Evolutionary conservation across 2,888 invertebrate genomes (phyloP).

Genomic region (Andricus curvator): DNA sequence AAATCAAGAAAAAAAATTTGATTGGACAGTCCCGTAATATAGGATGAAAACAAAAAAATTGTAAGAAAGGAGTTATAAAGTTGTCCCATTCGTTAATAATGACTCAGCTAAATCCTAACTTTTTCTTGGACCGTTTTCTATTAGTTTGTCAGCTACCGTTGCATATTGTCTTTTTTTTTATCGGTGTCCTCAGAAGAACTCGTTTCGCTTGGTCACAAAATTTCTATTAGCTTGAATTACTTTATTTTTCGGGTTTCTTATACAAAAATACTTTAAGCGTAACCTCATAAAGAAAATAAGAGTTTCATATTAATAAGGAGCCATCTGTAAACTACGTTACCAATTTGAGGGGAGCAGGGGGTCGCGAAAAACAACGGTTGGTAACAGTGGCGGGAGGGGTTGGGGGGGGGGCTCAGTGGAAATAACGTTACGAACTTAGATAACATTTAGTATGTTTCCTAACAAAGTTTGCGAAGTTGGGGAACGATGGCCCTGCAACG

Average conservation of each 20-base stretch:
- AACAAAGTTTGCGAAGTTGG: too few species aligned
- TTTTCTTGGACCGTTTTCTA: neutral
- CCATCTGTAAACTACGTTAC: too few species aligned
- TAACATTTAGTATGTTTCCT: too few species aligned
- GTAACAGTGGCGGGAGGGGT: too few species aligned
- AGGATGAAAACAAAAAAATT: neutral
- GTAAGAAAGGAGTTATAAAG: neutral
- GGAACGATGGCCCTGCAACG: too few species aligned
- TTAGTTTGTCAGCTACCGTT: neutral
- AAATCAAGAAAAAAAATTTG: neutral
- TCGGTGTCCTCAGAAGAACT: neutral
- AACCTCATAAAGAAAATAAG: too few species aligned
- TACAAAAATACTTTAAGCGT: neutral
- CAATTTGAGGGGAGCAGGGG: too few species aligned
- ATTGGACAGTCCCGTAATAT: neutral
- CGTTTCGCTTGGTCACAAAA: neutral
- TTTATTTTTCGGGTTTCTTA: neutral
- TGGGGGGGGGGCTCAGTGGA: too few species aligned
- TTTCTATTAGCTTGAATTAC: constrained; percentile 4
- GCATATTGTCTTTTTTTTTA: neutral
- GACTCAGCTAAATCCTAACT: neutral
- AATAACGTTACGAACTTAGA: too few species aligned
- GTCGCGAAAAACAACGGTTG: too few species aligned
- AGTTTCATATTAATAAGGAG: too few species aligned
- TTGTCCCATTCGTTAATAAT: neutral